These are phyloP conservation scores for Stigmatopora nigra DNA, from an alignment of 2,113 vertebrate genomes.

Conservation along the genomic window DNA sequence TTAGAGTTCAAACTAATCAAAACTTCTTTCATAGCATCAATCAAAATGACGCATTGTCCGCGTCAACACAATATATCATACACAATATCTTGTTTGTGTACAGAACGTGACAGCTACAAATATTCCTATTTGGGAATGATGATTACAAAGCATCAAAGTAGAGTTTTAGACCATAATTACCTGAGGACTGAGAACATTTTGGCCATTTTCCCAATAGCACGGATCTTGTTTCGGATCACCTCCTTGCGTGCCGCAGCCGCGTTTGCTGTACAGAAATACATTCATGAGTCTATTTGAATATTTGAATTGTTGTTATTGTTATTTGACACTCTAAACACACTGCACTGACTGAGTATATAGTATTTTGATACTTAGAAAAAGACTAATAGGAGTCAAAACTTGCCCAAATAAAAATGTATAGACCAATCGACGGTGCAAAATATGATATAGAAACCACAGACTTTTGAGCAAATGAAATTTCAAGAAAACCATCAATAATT, in stretches of 20 bases:
- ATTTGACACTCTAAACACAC: not conserved
- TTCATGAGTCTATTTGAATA: too few species aligned
- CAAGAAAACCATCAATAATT: too few species aligned
- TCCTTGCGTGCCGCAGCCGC: slow-evolving; percentile 77
- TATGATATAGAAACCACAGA: too few species aligned
- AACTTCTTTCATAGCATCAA: not conserved
- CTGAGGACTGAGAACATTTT: slow-evolving; percentile 79
- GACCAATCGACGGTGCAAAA: too few species aligned
- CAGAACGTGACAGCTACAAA: not conserved
- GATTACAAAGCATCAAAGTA: not conserved
- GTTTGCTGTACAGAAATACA: slow-evolving; percentile 62
- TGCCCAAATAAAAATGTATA: too few species aligned
- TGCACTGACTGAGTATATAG: not conserved
- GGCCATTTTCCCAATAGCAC: slow-evolving; percentile 79
- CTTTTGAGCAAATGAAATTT: too few species aligned
- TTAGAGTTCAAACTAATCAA: not conserved
- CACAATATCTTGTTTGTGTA: not conserved
- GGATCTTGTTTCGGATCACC: slow-evolving; percentile 79
- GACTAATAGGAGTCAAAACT: too few species aligned
- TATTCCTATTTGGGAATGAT: not conserved
- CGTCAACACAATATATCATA: not conserved
- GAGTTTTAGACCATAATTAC: slow-evolving; percentile 36
- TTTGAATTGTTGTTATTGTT: not conserved
- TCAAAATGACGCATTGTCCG: not conserved
- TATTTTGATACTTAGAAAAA: not conserved